Evolutionary conservation across 2,113 vertebrate genomes (phyloP).

Genomic region (Chaetura pelagica): DNA sequence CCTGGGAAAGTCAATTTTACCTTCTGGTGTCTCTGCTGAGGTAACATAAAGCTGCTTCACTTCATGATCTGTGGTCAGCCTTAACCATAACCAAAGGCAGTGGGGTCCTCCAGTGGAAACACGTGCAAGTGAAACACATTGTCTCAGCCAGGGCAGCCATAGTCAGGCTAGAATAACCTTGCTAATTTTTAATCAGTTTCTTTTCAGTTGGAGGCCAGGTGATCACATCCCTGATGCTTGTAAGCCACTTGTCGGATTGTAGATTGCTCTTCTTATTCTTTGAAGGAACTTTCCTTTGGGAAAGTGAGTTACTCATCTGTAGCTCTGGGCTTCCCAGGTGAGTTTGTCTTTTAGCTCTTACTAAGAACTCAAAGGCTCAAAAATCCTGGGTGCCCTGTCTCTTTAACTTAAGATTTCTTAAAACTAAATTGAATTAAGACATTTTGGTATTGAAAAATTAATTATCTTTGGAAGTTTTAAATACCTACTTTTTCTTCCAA

Average conservation of each 20-base stretch:
- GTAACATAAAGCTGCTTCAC: background rate
- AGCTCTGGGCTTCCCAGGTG: background rate
- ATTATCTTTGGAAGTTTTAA: background rate
- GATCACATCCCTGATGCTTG: background rate
- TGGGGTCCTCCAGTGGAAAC: background rate
- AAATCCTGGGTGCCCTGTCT: background rate
- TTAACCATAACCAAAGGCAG: background rate
- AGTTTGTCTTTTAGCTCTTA: background rate
- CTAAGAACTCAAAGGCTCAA: background rate
- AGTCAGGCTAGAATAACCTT: background rate
- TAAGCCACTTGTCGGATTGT: background rate
- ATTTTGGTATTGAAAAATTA: background rate
- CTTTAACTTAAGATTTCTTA: background rate
- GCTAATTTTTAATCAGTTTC: background rate
- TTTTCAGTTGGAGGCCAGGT: background rate
- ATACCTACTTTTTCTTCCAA: background rate
- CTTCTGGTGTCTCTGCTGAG: background rate
- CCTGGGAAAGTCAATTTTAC: background rate
- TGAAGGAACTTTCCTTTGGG: background rate
- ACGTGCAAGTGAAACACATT: background rate
- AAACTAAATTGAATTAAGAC: background rate
- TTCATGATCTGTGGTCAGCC: background rate
- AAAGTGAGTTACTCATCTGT: accelerated
- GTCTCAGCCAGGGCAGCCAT: background rate
- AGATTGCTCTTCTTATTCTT: background rate